Evolutionary conservation across 2,888 invertebrate genomes (phyloP).

Genomic region (Byasa hedistus): DNA sequence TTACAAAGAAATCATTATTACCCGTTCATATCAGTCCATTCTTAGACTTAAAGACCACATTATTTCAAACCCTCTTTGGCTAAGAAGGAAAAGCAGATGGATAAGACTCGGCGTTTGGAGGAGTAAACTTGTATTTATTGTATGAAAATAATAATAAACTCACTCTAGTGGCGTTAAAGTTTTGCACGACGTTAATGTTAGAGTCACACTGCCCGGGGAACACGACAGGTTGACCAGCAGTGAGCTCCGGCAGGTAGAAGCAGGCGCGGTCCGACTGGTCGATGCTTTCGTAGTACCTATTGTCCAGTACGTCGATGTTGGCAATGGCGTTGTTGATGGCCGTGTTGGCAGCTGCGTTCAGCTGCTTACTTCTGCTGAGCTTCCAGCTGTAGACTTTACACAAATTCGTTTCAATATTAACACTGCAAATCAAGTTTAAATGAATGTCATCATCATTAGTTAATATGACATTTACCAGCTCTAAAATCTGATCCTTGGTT

Average conservation of each 20-base stretch:
- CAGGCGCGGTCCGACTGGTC: conserved; percentile 51
- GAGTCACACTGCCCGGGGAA: conserved; percentile 57
- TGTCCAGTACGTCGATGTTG: conserved; percentile 45
- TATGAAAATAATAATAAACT: no score
- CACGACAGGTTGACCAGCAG: conserved; percentile 45
- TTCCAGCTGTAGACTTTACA: conserved; percentile 64
- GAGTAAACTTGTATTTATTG: no score
- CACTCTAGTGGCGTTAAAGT: conserved; percentile 50
- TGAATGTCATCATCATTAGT: no score
- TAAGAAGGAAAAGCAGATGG: no score
- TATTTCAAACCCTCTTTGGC: no score
- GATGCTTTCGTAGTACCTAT: conserved; percentile 50
- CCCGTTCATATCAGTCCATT: no score
- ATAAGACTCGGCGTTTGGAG: no score
- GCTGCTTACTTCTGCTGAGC: conserved; percentile 50
- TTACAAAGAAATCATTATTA: no score
- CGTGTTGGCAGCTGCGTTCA: conserved; percentile 38
- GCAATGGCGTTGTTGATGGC: conserved; percentile 45
- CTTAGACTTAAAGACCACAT: no score
- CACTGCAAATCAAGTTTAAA: no score
- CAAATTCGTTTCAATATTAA: conserved; percentile 18
- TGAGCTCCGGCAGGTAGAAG: conserved; percentile 56
- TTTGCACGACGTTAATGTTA: conserved; percentile 45
- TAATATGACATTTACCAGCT: conserved; percentile 44
- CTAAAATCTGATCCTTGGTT: conserved; percentile 59